A percentile compares a stretch with the other conserved stretches of the same genome.
phyloP scores from a whole-genome alignment of 1,140 invertebrate genomes.

The Aporrectodea caliginosa region DNA sequence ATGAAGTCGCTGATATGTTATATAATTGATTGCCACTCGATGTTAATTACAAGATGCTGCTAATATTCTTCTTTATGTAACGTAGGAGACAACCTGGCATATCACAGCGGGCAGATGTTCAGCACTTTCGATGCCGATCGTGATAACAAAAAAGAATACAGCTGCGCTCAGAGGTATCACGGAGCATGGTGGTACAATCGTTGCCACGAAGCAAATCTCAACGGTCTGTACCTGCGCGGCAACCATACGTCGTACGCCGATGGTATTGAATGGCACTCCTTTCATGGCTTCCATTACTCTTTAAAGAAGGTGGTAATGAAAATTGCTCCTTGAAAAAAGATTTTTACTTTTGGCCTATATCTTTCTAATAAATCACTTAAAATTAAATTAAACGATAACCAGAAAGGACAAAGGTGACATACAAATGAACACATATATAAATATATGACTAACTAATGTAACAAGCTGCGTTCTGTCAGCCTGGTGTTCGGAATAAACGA shows the following conservation, averaged over 20 bases:
- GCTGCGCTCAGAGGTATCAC: slow-evolving; percentile 37
- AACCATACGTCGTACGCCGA: slow-evolving; percentile 21
- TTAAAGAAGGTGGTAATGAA: slow-evolving; percentile 9
- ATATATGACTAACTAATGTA: no score
- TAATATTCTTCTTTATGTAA: neutral
- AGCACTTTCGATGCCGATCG: slow-evolving; percentile 38
- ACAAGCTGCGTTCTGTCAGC: no score
- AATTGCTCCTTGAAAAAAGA: no score
- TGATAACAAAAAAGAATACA: slow-evolving; percentile 19
- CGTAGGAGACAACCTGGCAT: slow-evolving; percentile 26
- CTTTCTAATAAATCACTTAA: no score
- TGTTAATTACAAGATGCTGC: no score
- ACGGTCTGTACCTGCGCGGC: slow-evolving; percentile 33
- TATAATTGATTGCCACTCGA: no score
- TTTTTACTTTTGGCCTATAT: no score
- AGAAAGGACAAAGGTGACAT: no score
- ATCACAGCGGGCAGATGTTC: slow-evolving; percentile 34
- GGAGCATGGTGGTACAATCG: slow-evolving; percentile 43
- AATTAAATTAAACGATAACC: no score
- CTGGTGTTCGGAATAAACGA: no score
- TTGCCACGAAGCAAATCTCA: slow-evolving; percentile 40
- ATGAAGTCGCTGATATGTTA: neutral
- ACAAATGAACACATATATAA: no score
- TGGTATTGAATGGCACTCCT: slow-evolving; percentile 16
- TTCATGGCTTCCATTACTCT: slow-evolving; percentile 10